A percentile compares a stretch with the other conserved stretches of the same genome.
These are phyloP conservation scores for Seriola quinqueradiata DNA, from an alignment of 2,113 vertebrate species.

Conservation along the genomic window DNA sequence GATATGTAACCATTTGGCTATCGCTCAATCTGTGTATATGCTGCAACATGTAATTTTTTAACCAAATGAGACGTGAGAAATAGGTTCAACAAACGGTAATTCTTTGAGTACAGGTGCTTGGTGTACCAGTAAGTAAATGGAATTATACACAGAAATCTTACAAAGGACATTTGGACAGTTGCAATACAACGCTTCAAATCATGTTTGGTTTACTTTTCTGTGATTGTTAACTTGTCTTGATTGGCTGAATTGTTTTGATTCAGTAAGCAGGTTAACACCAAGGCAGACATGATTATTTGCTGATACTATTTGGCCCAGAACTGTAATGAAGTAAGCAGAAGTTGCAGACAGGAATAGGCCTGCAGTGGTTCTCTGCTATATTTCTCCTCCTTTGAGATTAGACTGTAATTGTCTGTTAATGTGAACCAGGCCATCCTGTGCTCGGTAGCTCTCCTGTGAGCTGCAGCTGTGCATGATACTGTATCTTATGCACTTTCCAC, in stretches of 20 bases:
- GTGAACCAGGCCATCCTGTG: slow-evolving; percentile 77
- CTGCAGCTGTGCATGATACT: slow-evolving; percentile 45
- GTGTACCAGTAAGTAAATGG: neutral
- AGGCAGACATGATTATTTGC: slow-evolving; percentile 7
- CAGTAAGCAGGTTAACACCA: slow-evolving; percentile 20
- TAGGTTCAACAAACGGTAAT: slow-evolving; percentile 12
- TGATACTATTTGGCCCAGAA: slow-evolving; percentile 21
- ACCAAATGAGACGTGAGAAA: slow-evolving; percentile 8
- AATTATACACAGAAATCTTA: neutral
- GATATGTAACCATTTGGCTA: too few relatives aligned
- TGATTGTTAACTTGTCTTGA: neutral
- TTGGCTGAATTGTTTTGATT: neutral
- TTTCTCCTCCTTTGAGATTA: slow-evolving; percentile 71
- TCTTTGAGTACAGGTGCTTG: neutral
- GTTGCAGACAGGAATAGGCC: slow-evolving; percentile 62
- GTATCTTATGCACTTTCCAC: slow-evolving; percentile 30
- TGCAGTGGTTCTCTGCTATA: slow-evolving; percentile 53
- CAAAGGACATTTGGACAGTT: neutral
- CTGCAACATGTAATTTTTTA: neutral
- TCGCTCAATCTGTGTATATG: too few relatives aligned
- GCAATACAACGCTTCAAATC: neutral
- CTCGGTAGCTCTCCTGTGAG: slow-evolving; percentile 57
- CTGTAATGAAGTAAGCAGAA: slow-evolving; percentile 39
- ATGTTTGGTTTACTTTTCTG: neutral
- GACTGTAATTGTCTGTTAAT: slow-evolving; percentile 80